Base-by-base conservation (phyloP, 1,140 invertebrate species). In the Drosophila murphyi region DNA sequence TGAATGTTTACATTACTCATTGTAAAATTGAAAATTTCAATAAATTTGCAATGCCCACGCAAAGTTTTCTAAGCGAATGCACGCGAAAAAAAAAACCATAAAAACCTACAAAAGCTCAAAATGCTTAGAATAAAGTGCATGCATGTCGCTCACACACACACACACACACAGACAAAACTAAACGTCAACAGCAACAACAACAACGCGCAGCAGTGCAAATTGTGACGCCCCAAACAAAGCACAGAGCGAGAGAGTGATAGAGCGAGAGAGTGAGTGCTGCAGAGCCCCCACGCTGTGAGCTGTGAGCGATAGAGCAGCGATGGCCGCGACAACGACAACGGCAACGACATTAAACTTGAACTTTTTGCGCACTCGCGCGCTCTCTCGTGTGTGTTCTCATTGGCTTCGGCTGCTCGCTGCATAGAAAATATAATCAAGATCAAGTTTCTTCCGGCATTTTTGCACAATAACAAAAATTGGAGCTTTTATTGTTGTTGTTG, bases 381-480 rank as follows among this genome's bases (percentile, higher is more conserved):
- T 57, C 62, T 45, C 79, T 37, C 70, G 35, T 50, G 47, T 32
- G 59, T 50, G 47, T 32, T 48, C 57, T 52, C 54, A 57, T 68
- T 68, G 63, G 56, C 64, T 48, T 50, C 54, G 60, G 35, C 51
- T 10, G 50, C 50, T 31, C 35, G 47, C 32, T 55, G 67, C 83
- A 85, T 78, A 85, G 68, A 78, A 89, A 89, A 89, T 88, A 89
- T 88, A 89, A 89, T 91, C 89, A 91, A 91, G 89, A 91, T 91
- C 89, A 91, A 91, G 89, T 91, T 91, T 89, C 89, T 91, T 91
- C 89, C 85, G 85, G 85, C 85, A 89, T 89, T 80, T 76, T 85
- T 89, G 78, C 59, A 74, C 85, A 73, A 47, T 54, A 78, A 76
- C 74, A 83, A 89, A 75, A 81, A 80, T 80, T 81, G 76, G 80